Conservation (phyloP, 2,797 vertebrate species). For the Malacoraja senta region DNA sequence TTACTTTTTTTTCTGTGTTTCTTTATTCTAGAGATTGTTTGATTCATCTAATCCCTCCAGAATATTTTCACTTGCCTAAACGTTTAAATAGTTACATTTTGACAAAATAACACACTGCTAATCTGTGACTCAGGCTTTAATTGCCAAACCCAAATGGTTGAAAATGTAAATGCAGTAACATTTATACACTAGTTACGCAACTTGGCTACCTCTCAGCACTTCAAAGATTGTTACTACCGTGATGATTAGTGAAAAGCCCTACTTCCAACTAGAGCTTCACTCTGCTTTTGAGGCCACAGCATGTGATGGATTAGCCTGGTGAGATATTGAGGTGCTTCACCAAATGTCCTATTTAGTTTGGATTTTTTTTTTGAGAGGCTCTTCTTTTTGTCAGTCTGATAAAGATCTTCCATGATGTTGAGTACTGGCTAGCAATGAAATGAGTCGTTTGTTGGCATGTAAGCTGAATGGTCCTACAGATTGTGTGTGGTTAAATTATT, state of each 20-base stretch:
- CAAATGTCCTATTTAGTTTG: not conserved
- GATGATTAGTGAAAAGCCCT: not conserved
- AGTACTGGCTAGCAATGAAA: not conserved
- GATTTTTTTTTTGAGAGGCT: not conserved
- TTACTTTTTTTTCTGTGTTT: not conserved
- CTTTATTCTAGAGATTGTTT: not conserved
- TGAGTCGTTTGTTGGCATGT: not conserved
- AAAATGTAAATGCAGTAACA: not conserved
- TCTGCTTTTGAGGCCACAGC: not conserved
- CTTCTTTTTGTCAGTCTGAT: not conserved
- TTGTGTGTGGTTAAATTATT: not conserved
- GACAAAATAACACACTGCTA: not conserved
- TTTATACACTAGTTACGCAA: not conserved
- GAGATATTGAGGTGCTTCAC: not conserved
- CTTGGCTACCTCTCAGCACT: not conserved
- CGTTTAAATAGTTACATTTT: not conserved
- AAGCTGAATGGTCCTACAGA: too few relatives aligned
- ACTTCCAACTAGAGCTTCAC: not conserved
- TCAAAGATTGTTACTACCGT: not conserved
- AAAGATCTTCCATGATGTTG: not conserved
- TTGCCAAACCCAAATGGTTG: not conserved
- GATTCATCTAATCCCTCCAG: not conserved
- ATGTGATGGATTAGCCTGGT: not conserved
- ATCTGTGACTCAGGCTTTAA: not conserved
- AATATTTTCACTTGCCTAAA: not conserved